Conservation (phyloP, 2,113 vertebrate genomes). For the Rhabdomys dilectus region DNA sequence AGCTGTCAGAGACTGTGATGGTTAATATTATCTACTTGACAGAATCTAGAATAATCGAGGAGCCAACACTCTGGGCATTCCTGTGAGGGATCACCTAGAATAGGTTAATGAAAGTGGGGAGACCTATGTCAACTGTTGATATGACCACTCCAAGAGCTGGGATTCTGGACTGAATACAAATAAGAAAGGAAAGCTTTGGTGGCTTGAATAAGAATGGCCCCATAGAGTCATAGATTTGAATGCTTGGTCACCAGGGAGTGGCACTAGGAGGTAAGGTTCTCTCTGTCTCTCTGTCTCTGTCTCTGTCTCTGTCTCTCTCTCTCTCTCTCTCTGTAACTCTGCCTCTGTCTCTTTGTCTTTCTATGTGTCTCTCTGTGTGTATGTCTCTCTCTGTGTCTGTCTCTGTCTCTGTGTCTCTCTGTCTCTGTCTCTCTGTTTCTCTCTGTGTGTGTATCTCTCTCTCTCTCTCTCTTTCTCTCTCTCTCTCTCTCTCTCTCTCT, state of each 20-base stretch:
- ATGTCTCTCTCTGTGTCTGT: too few species aligned
- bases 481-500: too few species aligned
- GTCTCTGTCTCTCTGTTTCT: too few species aligned
- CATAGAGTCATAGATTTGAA: not conserved
- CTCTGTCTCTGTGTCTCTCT: too few species aligned
- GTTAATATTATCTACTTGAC: not conserved
- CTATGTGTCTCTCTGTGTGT: too few species aligned
- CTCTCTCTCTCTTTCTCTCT: too few species aligned
- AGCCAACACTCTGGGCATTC: not conserved
- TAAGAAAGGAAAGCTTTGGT: not conserved
- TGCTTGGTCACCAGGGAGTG: not conserved
- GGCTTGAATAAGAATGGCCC: not conserved
- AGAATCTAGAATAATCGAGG: not conserved
- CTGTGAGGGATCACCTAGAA: not conserved
- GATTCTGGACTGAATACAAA: not conserved
- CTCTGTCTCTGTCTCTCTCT: too few species aligned
- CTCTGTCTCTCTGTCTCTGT: too few species aligned
- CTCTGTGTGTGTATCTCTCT: accelerated
- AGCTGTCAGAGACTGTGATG: not conserved
- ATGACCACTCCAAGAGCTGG: not conserved
- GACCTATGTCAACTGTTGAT: not conserved
- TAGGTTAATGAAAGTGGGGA: not conserved
- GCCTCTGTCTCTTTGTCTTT: too few species aligned
- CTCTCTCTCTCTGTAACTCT: too few species aligned
- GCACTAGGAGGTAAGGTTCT: not conserved